A percentile compares a stretch with the other conserved stretches of the same genome.
These are phyloP conservation scores for Alectura lathami DNA, from an alignment of 2,113 vertebrate species.

Conservation along the genomic window DNA sequence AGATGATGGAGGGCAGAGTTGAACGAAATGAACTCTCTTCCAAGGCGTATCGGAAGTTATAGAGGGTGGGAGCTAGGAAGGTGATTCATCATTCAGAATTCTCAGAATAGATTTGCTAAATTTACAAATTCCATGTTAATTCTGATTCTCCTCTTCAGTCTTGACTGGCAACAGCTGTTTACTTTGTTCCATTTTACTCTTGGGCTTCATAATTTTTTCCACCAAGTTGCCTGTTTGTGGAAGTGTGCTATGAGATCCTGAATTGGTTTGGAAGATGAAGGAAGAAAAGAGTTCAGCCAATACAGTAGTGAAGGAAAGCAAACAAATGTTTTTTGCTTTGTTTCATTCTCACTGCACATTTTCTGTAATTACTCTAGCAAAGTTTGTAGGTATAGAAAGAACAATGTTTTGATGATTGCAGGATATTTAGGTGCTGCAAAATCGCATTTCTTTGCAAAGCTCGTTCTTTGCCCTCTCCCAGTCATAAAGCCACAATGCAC, in stretches of 20 bases:
- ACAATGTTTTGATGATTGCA: neutral
- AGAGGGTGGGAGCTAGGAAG: neutral
- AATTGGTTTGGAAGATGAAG: neutral
- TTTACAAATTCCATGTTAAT: constrained; percentile 62
- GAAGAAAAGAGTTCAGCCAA: neutral
- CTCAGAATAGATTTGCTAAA: constrained; percentile 72
- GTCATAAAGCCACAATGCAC: neutral
- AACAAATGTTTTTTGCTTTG: neutral
- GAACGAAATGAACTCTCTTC: constrained; percentile 22
- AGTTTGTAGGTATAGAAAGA: neutral
- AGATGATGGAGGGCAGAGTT: neutral
- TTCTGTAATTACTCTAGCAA: neutral
- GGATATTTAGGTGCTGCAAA: neutral
- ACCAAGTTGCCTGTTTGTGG: neutral
- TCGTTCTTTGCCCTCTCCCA: neutral
- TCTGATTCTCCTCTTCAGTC: neutral
- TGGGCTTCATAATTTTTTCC: neutral
- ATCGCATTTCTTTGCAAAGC: neutral
- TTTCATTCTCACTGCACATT: neutral
- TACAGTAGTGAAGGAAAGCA: neutral
- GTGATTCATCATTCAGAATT: constrained; percentile 57
- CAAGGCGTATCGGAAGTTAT: neutral
- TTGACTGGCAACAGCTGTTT: constrained; percentile 63
- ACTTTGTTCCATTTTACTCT: neutral
- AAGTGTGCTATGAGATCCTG: neutral